Evolutionary conservation across 2,888 invertebrate genomes (phyloP).

Genomic region (Drosophila phalerata): DNA sequence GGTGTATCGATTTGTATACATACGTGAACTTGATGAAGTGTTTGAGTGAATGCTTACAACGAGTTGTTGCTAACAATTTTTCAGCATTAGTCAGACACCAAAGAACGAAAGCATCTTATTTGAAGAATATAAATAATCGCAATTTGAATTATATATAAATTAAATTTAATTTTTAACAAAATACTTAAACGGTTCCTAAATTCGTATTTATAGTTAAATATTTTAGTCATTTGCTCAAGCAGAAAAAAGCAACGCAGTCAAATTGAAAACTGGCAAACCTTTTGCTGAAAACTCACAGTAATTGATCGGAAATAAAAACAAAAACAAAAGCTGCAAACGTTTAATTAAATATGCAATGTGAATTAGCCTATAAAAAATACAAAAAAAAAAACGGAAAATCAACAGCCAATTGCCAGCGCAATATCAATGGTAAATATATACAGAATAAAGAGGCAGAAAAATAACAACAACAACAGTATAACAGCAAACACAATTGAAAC

Average conservation of each 20-base stretch:
- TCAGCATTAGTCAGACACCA: slow-evolving; percentile 12
- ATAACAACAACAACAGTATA: slow-evolving; percentile 32
- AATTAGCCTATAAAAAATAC: slow-evolving; percentile 56
- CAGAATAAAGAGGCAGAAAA: slow-evolving; percentile 13
- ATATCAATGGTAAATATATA: slow-evolving; percentile 69
- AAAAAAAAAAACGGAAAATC: slow-evolving; percentile 52
- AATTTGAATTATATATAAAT: not conserved
- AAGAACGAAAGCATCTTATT: not conserved
- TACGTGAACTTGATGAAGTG: slow-evolving; percentile 52
- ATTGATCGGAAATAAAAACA: slow-evolving; percentile 56
- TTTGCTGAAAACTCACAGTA: slow-evolving; percentile 27
- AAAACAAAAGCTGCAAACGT: slow-evolving; percentile 46
- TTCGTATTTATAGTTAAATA: not conserved
- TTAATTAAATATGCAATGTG: slow-evolving; percentile 72
- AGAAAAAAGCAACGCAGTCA: slow-evolving; percentile 9
- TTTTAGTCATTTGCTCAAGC: slow-evolving; percentile 9
- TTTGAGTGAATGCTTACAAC: slow-evolving; percentile 19
- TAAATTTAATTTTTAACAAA: not conserved
- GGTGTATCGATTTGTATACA: slow-evolving; percentile 54
- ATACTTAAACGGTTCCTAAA: not conserved
- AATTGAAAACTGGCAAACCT: slow-evolving; percentile 16
- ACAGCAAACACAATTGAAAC: slow-evolving; percentile 55
- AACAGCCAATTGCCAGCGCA: slow-evolving; percentile 58
- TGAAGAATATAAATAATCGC: not conserved
- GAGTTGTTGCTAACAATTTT: slow-evolving; percentile 10